Conservation (phyloP, 2,797 vertebrate genomes). For the Diglossa cyanea region DNA sequence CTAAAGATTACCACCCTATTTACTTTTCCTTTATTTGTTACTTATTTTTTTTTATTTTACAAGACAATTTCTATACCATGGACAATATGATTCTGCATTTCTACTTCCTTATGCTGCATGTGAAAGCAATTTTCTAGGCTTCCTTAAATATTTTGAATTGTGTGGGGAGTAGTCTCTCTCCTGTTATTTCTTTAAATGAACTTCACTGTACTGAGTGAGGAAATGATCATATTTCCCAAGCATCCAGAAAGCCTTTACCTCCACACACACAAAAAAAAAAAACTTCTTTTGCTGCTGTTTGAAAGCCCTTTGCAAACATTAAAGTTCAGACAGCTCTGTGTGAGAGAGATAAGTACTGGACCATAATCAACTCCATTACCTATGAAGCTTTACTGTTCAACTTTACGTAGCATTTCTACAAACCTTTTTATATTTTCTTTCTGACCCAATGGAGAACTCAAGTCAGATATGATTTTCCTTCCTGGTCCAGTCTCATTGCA, state of each 20-base stretch:
- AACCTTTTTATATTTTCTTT: not conserved
- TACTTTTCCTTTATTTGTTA: not conserved
- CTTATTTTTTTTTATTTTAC: not conserved
- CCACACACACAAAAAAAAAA: not conserved
- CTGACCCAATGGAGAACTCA: not conserved
- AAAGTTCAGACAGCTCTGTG: not conserved
- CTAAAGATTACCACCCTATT: not conserved
- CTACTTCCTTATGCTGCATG: not conserved
- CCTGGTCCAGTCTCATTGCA: not conserved
- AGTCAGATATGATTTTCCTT: not conserved
- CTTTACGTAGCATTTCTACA: not conserved
- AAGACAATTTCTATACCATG: not conserved
- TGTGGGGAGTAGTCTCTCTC: not conserved
- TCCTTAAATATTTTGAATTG: not conserved
- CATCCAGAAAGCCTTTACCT: not conserved
- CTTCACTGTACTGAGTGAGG: not conserved
- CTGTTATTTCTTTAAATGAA: not conserved
- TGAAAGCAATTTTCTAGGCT: not conserved
- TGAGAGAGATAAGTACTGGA: constrained; percentile 11
- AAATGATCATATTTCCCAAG: constrained; percentile 2
- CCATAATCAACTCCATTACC: constrained; percentile 14
- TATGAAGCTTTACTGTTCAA: not conserved
- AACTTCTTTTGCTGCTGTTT: not conserved
- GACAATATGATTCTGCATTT: not conserved
- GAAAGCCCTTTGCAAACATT: constrained; percentile 12